phyloP scores from a whole-genome alignment of 2,888 invertebrate species.

The Caenorhabditis parvicauda region DNA sequence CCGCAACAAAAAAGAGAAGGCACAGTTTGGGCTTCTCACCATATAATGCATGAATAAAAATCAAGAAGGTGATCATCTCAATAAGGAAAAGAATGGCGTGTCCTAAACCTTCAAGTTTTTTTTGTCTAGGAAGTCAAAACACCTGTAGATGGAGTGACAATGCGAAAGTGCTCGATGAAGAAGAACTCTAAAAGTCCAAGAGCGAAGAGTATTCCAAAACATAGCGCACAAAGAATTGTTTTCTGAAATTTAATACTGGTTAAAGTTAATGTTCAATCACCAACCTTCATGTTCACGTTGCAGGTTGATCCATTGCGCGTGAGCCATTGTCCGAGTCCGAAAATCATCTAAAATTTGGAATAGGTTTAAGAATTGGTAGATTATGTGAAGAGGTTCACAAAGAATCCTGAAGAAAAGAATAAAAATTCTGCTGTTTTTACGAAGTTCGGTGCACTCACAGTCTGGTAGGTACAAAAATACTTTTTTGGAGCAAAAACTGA shows the following conservation, averaged over 20 bases:
- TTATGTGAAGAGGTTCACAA: constrained; percentile 3
- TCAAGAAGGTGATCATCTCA: constrained; percentile 30
- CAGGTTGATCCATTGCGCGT: constrained; percentile 14
- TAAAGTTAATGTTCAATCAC: background rate
- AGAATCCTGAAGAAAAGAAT: background rate
- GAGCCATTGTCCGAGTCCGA: constrained; percentile 20
- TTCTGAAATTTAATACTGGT: constrained; percentile 21
- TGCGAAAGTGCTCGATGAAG: constrained; percentile 39
- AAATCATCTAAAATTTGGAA: constrained; percentile 11
- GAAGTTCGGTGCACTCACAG: too few relatives aligned
- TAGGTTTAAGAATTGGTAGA: constrained; percentile 11
- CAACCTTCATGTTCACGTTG: constrained; percentile 26
- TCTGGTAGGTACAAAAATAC: too few relatives aligned
- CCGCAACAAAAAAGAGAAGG: constrained; percentile 28
- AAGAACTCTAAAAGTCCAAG: constrained; percentile 32
- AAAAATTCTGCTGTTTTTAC: too few relatives aligned
- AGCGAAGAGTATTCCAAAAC: constrained; percentile 27
- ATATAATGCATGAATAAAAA: constrained; percentile 32
- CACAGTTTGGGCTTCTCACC: constrained; percentile 22
- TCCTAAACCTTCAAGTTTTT: constrained; percentile 14
- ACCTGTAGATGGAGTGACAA: constrained; percentile 31
- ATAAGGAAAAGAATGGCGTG: constrained; percentile 37
- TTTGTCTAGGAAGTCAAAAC: background rate
- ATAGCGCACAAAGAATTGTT: constrained; percentile 16
- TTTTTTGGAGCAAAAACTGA: background rate